Evolutionary conservation across 1,140 invertebrate species (phyloP), one percentile per base, ranked within the genome.

Genomic region (Megathymus violae): DNA sequence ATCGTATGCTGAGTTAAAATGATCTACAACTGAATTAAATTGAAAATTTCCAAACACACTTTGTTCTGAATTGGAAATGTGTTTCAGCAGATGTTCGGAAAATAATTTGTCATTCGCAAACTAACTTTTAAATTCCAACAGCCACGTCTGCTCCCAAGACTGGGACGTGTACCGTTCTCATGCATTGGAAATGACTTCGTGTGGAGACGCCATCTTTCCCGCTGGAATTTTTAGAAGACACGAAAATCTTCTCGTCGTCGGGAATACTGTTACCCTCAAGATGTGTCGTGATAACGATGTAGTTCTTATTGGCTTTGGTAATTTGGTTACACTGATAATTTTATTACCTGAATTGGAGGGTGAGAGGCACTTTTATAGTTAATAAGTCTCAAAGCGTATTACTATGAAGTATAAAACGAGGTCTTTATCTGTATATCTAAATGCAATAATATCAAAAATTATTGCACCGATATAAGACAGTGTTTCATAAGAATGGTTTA

Each of bases 51-150:
- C 48, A 11, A 10, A 51, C 44, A 25, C 19, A 17, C 19, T 17
- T 13, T 4, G 25, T 51, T 19, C 31, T 16, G 31, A 36, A 34
- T 36, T 38, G 4, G 48, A 34, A 38, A 51, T 51, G 11, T n/a
- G 48, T 17, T 38, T 36, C 48, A 38, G 16, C 27, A 19, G 48
- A 25, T 51, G 48, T 38, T 36, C 48, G 10, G 48, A 14, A 51
- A 51, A 51, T 51, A 36, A 51, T 51, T 51, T 51, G 48, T 51
- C 48, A 38, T 15, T 31, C 13, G 34, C 19, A 31, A 51, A 51
- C 31, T 51, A 51, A 51, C 31, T 51, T 51, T 36, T 51, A 51
- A 51, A 51, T 51, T 51, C n/a, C 6, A 31, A 17, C 48, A 51
- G 31, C 14, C 27, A 38, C 31, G 48, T 36, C 48, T 17, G 31